These are phyloP conservation scores for Pangasius djambal DNA, from an alignment of 2,797 vertebrate genomes.

Conservation along the genomic window DNA sequence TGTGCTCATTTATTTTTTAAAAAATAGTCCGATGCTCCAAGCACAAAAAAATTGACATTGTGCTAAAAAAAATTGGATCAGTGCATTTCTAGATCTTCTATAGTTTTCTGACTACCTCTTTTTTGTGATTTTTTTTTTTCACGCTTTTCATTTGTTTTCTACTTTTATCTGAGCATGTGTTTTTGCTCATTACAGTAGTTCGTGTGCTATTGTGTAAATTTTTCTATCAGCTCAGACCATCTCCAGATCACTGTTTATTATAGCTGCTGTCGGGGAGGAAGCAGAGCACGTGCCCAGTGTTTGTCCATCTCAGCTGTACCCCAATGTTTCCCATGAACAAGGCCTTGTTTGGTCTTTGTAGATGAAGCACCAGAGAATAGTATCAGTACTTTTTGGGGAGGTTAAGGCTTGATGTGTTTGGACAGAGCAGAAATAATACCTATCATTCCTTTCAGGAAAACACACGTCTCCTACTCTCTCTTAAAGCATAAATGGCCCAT, in stretches of 20 bases:
- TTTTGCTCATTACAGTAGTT: not conserved
- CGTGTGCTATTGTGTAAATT: not conserved
- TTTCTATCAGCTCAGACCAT: not conserved
- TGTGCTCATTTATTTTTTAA: not conserved
- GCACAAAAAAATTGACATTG: not conserved
- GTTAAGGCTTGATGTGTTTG: conserved; percentile 32
- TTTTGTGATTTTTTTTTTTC: not conserved
- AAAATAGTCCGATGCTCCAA: not conserved
- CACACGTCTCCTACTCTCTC: conserved; percentile 15
- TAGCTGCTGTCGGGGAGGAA: not conserved
- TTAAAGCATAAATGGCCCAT: conserved; percentile 36
- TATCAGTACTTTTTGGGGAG: conserved; percentile 11
- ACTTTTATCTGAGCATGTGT: not conserved
- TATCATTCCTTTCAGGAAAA: conserved; percentile 44
- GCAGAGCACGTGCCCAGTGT: not conserved
- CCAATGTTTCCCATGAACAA: not conserved
- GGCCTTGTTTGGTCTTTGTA: conserved; percentile 11
- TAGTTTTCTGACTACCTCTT: not conserved
- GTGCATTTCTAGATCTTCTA: not conserved
- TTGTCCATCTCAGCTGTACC: not conserved
- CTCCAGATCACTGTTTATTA: not conserved
- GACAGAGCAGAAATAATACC: conserved; percentile 37
- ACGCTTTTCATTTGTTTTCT: not conserved
- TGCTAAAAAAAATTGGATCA: not conserved
- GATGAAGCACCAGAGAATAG: not conserved